Percentiles rank a stretch among this genome's conserved stretches.
These are phyloP conservation scores for Psettodes erumei DNA, from an alignment of 2,113 vertebrate species.

Conservation along the genomic window DNA sequence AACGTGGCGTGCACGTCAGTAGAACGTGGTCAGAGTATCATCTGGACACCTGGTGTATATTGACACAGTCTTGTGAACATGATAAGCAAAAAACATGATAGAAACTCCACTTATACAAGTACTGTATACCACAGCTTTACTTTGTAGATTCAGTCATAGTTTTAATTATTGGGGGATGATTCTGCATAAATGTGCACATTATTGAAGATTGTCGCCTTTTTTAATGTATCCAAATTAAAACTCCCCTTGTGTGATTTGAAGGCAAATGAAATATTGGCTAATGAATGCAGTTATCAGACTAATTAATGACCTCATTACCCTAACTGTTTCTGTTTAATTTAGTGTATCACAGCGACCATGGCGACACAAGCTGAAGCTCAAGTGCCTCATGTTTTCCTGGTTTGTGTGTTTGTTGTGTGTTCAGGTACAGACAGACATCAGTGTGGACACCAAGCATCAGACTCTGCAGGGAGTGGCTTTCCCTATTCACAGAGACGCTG, in stretches of 20 bases:
- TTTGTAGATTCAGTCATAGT: background rate
- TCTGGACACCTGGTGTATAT: background rate
- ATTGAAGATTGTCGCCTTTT: background rate
- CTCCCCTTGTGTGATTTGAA: background rate
- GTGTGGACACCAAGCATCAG: conserved; percentile 94
- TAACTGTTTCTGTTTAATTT: background rate
- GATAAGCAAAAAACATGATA: background rate
- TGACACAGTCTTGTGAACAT: background rate
- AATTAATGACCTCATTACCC: background rate
- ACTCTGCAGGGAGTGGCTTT: conserved; percentile 96
- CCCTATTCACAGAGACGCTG: conserved; percentile 89
- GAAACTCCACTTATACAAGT: background rate
- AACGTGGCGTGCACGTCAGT: too few relatives aligned
- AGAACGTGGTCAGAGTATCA: background rate
- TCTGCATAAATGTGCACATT: background rate
- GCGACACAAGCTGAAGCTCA: background rate
- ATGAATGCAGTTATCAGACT: background rate
- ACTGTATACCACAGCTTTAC: background rate
- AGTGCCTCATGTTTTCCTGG: background rate
- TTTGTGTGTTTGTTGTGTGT: conserved; percentile 28
- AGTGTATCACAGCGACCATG: background rate
- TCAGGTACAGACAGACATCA: conserved; percentile 92
- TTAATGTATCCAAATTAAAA: background rate
- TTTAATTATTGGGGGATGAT: background rate
- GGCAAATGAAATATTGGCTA: too few relatives aligned